Conservation (phyloP, 1,140 invertebrate species). For the Thaumatotibia leucotreta region DNA sequence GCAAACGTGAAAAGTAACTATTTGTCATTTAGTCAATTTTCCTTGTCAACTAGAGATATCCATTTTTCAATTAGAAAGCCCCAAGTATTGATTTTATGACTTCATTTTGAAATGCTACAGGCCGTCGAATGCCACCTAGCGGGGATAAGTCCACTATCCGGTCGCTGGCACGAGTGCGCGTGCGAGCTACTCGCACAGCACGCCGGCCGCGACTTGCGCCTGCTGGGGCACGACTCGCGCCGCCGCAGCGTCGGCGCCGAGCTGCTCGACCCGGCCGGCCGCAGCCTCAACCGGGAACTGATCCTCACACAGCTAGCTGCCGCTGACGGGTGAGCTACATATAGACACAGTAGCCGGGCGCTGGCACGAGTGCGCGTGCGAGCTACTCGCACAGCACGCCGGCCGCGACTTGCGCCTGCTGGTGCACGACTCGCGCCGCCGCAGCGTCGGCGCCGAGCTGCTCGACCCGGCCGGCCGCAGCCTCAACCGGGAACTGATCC, state of each 20-base stretch:
- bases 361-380: no score
- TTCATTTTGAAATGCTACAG: constrained; percentile 25
- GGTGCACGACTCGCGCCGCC: no score
- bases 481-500: no score
- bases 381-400: no score
- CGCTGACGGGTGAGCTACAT: neutral
- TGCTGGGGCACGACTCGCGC: neutral
- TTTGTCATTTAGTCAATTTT: no score
- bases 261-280: neutral
- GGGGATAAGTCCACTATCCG: constrained; percentile 58
- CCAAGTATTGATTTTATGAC: neutral
- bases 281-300: neutral
- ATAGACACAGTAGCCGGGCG: no score
- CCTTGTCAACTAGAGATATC: no score
- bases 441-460: neutral
- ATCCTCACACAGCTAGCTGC: neutral
- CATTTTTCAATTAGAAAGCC: no score
- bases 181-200: neutral
- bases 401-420: no score
- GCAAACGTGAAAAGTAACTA: no score
- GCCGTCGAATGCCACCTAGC: constrained; percentile 57
- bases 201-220: neutral
- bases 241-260: neutral
- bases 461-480: no score
- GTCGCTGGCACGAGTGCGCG: constrained; percentile 39